These are phyloP conservation scores for Pemphigus obesinymphae DNA, from an alignment of 1,140 invertebrate species.

Conservation along the genomic window DNA sequence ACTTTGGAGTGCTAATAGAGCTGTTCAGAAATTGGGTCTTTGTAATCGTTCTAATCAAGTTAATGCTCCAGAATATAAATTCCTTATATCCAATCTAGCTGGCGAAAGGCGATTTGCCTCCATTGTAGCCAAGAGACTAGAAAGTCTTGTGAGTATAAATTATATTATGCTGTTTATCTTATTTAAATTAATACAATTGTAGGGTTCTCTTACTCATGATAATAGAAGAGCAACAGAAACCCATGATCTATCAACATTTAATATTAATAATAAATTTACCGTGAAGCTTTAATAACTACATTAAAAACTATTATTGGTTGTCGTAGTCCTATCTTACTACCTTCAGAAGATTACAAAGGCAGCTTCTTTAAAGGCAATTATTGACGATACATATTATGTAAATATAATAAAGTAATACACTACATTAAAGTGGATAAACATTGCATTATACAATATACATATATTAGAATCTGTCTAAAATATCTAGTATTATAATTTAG, in stretches of 20 bases:
- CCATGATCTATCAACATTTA: slow-evolving; percentile 93
- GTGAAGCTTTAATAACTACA: slow-evolving; percentile 85
- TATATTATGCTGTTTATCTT: background rate
- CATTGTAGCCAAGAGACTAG: slow-evolving; percentile 92
- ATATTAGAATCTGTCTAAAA: too few species aligned
- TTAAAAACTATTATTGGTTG: slow-evolving; percentile 81
- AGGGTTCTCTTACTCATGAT: slow-evolving; percentile 92
- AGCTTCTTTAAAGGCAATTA: slow-evolving; percentile 83
- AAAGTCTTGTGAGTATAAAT: slow-evolving; percentile 68
- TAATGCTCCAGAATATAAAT: slow-evolving; percentile 97
- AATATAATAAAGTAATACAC: too few species aligned
- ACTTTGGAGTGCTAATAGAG: slow-evolving; percentile 98
- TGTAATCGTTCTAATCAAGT: slow-evolving; percentile 86
- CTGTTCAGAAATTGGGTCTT: slow-evolving; percentile 98
- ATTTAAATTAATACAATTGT: slow-evolving; percentile 39
- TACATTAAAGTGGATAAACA: too few species aligned
- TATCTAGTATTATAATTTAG: too few species aligned
- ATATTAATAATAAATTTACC: slow-evolving; percentile 96
- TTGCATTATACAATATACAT: too few species aligned
- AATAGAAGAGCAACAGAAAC: slow-evolving; percentile 96
- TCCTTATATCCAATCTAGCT: slow-evolving; percentile 96
- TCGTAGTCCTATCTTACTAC: slow-evolving; percentile 66
- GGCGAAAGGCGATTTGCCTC: slow-evolving; percentile 94
- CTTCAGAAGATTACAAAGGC: slow-evolving; percentile 83
- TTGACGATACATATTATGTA: too few species aligned